Percentiles rank a stretch among this genome's conserved stretches.
Evolutionary conservation across 2,888 invertebrate genomes (phyloP).

Genomic region (Orthosia gothica): DNA sequence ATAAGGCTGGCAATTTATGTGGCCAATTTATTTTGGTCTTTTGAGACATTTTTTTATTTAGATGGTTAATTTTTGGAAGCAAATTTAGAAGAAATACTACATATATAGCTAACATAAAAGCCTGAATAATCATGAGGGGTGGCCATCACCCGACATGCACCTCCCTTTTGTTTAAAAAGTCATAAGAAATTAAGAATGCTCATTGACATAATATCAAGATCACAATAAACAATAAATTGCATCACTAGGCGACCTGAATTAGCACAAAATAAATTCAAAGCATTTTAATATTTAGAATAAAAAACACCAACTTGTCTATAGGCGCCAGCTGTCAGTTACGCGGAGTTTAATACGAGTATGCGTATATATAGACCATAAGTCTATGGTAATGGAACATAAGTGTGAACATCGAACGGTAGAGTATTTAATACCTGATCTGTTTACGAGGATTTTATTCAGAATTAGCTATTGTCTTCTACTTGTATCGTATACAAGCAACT

Average conservation of each 20-base stretch:
- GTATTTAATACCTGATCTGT: slow-evolving; percentile 26
- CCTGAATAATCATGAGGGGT: too few species aligned
- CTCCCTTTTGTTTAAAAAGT: background rate
- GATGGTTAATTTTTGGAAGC: background rate
- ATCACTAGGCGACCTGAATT: slow-evolving; percentile 15
- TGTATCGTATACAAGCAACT: background rate
- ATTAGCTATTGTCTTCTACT: background rate
- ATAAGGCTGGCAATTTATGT: slow-evolving; percentile 24
- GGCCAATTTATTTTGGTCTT: background rate
- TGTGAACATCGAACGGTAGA: slow-evolving; percentile 31
- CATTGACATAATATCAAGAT: slow-evolving; percentile 16
- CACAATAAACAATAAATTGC: background rate
- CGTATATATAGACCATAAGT: slow-evolving; percentile 25
- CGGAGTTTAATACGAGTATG: slow-evolving; percentile 15
- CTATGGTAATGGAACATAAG: slow-evolving; percentile 44
- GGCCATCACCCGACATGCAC: too few species aligned
- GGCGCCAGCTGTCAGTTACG: slow-evolving; percentile 47
- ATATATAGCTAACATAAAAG: too few species aligned
- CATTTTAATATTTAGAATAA: slow-evolving; percentile 19
- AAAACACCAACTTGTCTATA: background rate
- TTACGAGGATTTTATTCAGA: slow-evolving; percentile 21
- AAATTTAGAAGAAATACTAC: too few species aligned
- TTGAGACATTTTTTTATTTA: background rate
- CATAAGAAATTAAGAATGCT: background rate
- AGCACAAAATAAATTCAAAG: slow-evolving; percentile 26